phyloP scores from a whole-genome alignment of 2,888 invertebrate genomes.

The Phymatocera aterrima region DNA sequence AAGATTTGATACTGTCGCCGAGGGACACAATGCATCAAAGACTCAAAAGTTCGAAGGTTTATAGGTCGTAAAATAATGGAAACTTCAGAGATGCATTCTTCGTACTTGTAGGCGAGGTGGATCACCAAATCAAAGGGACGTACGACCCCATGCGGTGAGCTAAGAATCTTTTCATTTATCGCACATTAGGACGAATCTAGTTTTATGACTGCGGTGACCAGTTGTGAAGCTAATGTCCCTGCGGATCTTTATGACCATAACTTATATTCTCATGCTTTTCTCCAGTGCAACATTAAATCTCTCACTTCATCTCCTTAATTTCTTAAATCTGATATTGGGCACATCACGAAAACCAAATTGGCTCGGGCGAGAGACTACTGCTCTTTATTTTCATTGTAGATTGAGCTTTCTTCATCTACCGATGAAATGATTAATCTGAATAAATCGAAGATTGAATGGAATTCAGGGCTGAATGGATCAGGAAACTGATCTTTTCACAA shows the following conservation, averaged over 20 bases:
- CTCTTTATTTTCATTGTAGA: background rate
- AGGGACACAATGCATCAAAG: constrained; percentile 48
- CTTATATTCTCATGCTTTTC: background rate
- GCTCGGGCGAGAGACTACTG: background rate
- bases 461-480: background rate
- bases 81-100: background rate
- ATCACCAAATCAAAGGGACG: constrained; percentile 5
- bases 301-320: background rate
- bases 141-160: constrained; percentile 56
- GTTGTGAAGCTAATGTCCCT: constrained; percentile 55
- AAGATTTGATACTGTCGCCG: constrained; percentile 25
- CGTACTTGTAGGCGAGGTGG: background rate
- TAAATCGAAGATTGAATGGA: background rate
- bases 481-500: too few relatives aligned
- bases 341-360: background rate
- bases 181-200: constrained; percentile 53
- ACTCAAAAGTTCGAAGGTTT: constrained; percentile 53
- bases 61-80: constrained; percentile 58
- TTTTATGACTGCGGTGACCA: constrained; percentile 49
- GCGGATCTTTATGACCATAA: background rate
- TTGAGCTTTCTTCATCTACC: background rate
- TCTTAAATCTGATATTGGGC: background rate
- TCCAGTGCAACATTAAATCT: background rate
- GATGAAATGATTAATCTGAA: too few relatives aligned
- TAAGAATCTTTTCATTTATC: constrained; percentile 57